A percentile compares a stretch with the other conserved stretches of the same genome.
Conservation (phyloP, 2,113 vertebrate genomes). For the Phyllostomus discolor region DNA sequence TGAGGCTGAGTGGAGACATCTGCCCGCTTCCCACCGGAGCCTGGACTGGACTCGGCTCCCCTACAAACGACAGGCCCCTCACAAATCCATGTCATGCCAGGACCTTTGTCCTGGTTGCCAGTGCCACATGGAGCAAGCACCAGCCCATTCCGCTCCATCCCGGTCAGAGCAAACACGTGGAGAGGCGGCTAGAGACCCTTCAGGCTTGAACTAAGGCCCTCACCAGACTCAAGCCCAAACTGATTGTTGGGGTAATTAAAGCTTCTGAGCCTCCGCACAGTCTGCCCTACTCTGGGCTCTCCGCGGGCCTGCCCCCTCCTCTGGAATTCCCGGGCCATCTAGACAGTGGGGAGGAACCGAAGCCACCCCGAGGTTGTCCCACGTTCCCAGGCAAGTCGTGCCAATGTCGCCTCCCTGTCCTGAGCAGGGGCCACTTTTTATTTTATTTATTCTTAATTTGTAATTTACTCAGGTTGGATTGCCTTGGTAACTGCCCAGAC, state of each 20-base stretch:
- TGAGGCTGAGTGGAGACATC: slow-evolving; percentile 96
- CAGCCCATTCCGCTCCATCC: slow-evolving; percentile 27
- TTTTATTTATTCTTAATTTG: slow-evolving; percentile 77
- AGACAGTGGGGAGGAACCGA: slow-evolving; percentile 21
- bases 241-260: slow-evolving; percentile 56
- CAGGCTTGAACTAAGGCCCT: slow-evolving; percentile 64
- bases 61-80: slow-evolving; percentile 96
- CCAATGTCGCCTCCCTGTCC: slow-evolving; percentile 65
- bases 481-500: slow-evolving; percentile 67
- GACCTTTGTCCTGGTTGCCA: slow-evolving; percentile 84
- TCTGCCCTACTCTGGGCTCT: slow-evolving; percentile 49
- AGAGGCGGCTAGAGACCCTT: slow-evolving; percentile 46
- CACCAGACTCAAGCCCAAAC: slow-evolving; percentile 45
- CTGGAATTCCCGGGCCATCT: slow-evolving; percentile 57
- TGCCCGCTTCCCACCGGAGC: slow-evolving; percentile 97
- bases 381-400: slow-evolving; percentile 68
- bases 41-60: slow-evolving; percentile 97
- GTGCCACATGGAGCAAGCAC: neutral
- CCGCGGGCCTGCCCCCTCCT: slow-evolving; percentile 20
- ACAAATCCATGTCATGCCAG: slow-evolving; percentile 93
- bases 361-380: slow-evolving; percentile 57
- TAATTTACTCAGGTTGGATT: slow-evolving; percentile 75
- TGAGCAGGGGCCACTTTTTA: slow-evolving; percentile 69
- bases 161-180: neutral
- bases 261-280: slow-evolving; percentile 44